Evolutionary conservation across 2,797 vertebrate genomes (phyloP), one percentile per base, ranked within the genome.

Genomic region (Mormyrus hasselquistii): DNA sequence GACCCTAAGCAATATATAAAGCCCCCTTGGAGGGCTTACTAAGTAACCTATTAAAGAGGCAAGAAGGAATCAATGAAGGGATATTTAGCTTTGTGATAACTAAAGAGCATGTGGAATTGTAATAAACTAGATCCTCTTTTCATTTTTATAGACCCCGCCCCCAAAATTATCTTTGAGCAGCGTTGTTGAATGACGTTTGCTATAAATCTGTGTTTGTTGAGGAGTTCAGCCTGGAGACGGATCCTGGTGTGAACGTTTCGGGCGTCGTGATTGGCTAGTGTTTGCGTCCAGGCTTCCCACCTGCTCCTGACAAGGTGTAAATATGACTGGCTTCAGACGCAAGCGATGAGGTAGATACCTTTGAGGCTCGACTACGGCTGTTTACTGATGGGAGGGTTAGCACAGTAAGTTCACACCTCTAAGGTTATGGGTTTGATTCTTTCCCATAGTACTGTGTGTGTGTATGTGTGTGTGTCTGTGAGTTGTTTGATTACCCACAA

Each of bases 1-100:
- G 22, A 41, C 53, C 79, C 9, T 41, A 55, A 41, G 44, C 10
- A 25, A 73, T 41, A 86, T 89, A 90, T 90, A 89, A 90, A 90
- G 44, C 38, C 73, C 38, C 38, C 57, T 19, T 50, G 86, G 86
- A 49, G 53, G 53, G 88, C 79, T 92, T 89, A 90, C 90, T 90
- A 84, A 89, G 90, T 92, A 85, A 92, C 69, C 86, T 90, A 89
- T 91, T 92, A 91, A 22, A 5, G 38, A 53, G 38, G 57, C 59
- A 65, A n/a, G 22, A 52, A 87, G 25, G 73, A 25, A 19, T n/a
- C 83, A 22, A 55, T 82, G 82, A 53, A 22, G 3, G 8, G 65
- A n/a, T 59, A 49, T 84, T 29, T 34, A 10, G 9, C 83, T 87
- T 19, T 86, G 62, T 83, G 79, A 89, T 91, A 89, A 91, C 62